phyloP scores from a whole-genome alignment of 2,888 invertebrate species.

The Lasioglossum zephyrum region DNA sequence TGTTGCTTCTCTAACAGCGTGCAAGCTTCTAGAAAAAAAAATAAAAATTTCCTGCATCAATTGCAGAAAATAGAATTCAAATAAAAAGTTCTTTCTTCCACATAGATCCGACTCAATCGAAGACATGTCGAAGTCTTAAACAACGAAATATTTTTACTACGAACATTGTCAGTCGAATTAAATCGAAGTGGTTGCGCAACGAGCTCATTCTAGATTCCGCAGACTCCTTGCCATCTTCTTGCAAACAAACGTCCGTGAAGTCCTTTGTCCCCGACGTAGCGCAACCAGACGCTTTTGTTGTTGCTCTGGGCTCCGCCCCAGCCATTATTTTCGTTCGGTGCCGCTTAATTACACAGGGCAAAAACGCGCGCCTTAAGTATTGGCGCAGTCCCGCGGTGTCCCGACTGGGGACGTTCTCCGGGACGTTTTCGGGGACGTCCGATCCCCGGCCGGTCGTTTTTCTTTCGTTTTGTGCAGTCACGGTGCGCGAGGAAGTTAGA shows the following conservation, averaged over 20 bases:
- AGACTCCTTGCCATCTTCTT: background rate
- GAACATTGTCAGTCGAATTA: background rate
- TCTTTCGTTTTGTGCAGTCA: slow-evolving; percentile 24
- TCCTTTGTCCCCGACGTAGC: slow-evolving; percentile 39
- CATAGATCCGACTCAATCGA: background rate
- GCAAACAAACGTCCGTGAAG: slow-evolving; percentile 37
- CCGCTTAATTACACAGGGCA: slow-evolving; percentile 62
- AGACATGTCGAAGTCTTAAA: background rate
- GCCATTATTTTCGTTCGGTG: slow-evolving; percentile 48
- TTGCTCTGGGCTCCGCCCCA: slow-evolving; percentile 11
- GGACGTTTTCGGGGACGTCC: slow-evolving; percentile 18
- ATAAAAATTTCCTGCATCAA: too few species aligned
- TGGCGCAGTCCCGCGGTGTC: slow-evolving; percentile 1
- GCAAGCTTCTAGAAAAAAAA: too few species aligned
- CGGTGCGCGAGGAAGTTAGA: slow-evolving; percentile 18
- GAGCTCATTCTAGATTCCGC: background rate
- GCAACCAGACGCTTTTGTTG: slow-evolving; percentile 54
- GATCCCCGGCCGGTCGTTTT: slow-evolving; percentile 20
- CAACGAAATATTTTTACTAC: background rate
- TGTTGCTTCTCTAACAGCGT: too few species aligned
- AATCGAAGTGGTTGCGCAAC: background rate
- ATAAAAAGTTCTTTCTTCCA: background rate
- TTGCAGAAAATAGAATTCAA: too few species aligned
- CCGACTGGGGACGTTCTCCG: slow-evolving; percentile 2
- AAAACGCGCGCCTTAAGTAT: slow-evolving; percentile 54